A percentile compares a stretch with the other conserved stretches of the same genome.
phyloP scores from a whole-genome alignment of 2,113 vertebrate species.

The Xenopus laevis region DNA sequence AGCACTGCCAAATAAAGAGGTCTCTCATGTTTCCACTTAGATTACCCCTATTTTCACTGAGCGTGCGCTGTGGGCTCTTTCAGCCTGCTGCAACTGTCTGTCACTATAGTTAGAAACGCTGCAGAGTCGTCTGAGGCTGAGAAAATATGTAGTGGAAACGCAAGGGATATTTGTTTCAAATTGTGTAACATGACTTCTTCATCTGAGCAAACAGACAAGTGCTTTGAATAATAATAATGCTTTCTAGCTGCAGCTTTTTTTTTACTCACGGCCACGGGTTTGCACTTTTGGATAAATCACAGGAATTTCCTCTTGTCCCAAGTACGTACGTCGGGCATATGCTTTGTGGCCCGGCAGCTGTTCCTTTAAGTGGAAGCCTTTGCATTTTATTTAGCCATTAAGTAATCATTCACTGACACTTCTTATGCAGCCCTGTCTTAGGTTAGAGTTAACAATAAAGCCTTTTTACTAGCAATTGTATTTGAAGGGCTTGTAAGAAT shows the following conservation, averaged over 20 bases:
- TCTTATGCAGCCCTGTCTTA: too few species aligned
- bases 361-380: too few species aligned
- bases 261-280: neutral
- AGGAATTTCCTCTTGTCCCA: too few species aligned
- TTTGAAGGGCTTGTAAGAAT: too few species aligned
- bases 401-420: too few species aligned
- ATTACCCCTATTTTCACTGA: constrained; percentile 71
- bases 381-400: too few species aligned
- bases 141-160: too few species aligned
- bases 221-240: constrained; percentile 29
- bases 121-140: constrained; percentile 52
- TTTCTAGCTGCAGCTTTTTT: neutral
- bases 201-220: constrained; percentile 48
- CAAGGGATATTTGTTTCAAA: too few species aligned
- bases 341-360: too few species aligned
- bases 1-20: constrained; percentile 94
- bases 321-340: too few species aligned
- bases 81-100: constrained; percentile 68
- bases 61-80: constrained; percentile 70
- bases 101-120: constrained; percentile 79
- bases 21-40: constrained; percentile 74
- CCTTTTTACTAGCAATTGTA: too few species aligned
- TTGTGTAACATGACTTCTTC: constrained; percentile 55
- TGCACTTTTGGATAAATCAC: neutral
- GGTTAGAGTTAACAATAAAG: too few species aligned